Evolutionary conservation across 2,888 invertebrate species (phyloP), one percentile per base, ranked within the genome.

Genomic region (Ariolimax columbianus): DNA sequence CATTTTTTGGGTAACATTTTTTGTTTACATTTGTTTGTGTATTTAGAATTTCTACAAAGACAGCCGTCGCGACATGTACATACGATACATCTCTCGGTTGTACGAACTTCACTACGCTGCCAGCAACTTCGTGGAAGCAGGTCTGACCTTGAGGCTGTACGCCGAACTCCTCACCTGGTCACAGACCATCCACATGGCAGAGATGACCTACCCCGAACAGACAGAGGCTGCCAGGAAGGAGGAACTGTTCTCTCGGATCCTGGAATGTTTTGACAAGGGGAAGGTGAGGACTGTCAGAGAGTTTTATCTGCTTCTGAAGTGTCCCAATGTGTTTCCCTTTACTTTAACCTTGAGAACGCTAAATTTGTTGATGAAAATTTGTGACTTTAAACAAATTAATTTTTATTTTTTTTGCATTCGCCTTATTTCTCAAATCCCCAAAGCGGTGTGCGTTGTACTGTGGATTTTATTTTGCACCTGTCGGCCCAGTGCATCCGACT

Each of bases 1-100:
- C n/a, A n/a, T n/a, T n/a, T n/a, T n/a, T n/a, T n/a, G n/a, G n/a
- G n/a, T n/a, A n/a, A n/a, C n/a, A 59, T 59, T 63, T 30, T 7
- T 63, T 23, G n/a, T 30, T 30, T 3, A 3, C n/a, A 30, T 72
- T 51, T 43, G 3, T 26, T 70, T 30, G 38, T 30, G 19, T 55
- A 19, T n/a, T 55, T 95, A 97, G 97, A 98, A 98, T 93, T 99
- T 98, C 94, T 98, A 98, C 95, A 98, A 98, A 94, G 97, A 97
- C 93, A 98, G 98, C 95, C 96, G 98, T 43, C 97, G 98, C 92
- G 98, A 98, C 94, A 98, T 98, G 97, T 99, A 98, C 94, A 95
- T 98, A 78, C 96, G 97, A 82, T 99, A 99, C 94, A 98, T 99
- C 88, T 98, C 98, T 95, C 98, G 98, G 93, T 95, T 99, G 59